phyloP scores from a whole-genome alignment of 2,888 invertebrate genomes.

The Leptinotarsa juncta region DNA sequence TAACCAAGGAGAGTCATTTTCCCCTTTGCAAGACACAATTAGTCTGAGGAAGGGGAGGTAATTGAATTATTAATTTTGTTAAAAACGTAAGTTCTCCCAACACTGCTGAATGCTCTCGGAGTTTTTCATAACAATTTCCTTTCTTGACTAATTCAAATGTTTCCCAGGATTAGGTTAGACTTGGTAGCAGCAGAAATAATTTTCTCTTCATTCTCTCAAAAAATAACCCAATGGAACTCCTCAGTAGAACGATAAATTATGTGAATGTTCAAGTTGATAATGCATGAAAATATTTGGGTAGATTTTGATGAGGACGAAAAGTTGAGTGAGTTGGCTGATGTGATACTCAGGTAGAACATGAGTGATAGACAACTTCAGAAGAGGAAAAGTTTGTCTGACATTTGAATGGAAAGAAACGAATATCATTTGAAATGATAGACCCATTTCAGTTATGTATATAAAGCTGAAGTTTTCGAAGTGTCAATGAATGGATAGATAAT shows the following conservation, averaged over 20 bases:
- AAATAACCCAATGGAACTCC: neutral
- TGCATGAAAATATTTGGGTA: neutral
- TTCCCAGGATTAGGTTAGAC: constrained; percentile 33
- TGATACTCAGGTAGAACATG: no score
- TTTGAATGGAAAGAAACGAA: no score
- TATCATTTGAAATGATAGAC: no score
- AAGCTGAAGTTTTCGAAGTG: no score
- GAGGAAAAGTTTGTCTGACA: no score
- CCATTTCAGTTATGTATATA: no score
- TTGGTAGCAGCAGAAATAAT: constrained; percentile 36
- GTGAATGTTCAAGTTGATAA: neutral
- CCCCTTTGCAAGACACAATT: constrained; percentile 30
- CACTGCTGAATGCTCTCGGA: constrained; percentile 48
- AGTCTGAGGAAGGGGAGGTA: constrained; percentile 36
- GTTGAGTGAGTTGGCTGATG: no score
- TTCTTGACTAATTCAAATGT: constrained; percentile 42
- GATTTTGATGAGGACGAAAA: no score
- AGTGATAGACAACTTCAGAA: no score
- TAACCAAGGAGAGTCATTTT: constrained; percentile 4
- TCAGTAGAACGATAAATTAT: neutral
- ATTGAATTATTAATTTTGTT: constrained; percentile 58
- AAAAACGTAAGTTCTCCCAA: constrained; percentile 53
- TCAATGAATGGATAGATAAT: no score
- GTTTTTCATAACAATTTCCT: constrained; percentile 47
- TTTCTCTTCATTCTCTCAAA: constrained; percentile 23